Percentiles rank a stretch among this genome's conserved stretches.
These are phyloP conservation scores for Eulithis testata DNA, from an alignment of 2,888 invertebrate species.

Conservation along the genomic window DNA sequence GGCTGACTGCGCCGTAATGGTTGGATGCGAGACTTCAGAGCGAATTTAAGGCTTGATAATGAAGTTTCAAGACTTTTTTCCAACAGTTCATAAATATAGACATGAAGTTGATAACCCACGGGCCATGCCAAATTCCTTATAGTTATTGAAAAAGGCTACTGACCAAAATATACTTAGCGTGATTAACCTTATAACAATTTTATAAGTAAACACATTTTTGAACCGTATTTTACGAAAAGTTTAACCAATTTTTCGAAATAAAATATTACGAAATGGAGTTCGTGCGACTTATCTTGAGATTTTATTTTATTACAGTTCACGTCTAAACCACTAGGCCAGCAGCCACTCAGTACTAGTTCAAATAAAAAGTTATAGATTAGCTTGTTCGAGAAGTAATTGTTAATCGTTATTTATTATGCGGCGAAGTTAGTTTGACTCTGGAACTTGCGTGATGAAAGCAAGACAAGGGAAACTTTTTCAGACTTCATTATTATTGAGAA, in stretches of 20 bases:
- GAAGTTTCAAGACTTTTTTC: slow-evolving; percentile 15
- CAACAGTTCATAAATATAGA: not conserved
- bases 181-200: not conserved
- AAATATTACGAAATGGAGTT: not conserved
- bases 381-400: not conserved
- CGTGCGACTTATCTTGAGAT: slow-evolving; percentile 3
- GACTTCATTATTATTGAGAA: not conserved
- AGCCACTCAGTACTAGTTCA: not conserved
- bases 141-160: too few relatives aligned
- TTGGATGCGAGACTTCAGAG: slow-evolving; percentile 18
- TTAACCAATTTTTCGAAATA: not conserved
- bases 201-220: not conserved
- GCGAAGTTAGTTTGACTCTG: slow-evolving; percentile 2
- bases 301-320: slow-evolving; percentile 2
- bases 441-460: slow-evolving; percentile 12
- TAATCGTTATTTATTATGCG: not conserved
- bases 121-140: too few relatives aligned
- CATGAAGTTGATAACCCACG: not conserved
- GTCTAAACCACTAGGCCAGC: not conserved
- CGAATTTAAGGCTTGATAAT: slow-evolving; percentile 24
- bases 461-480: slow-evolving; percentile 15
- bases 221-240: not conserved
- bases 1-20: slow-evolving; percentile 23
- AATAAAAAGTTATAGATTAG: not conserved
- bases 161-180: too few relatives aligned